Conservation (phyloP, 2,888 invertebrate genomes). For the Drosophila mimetica region DNA sequence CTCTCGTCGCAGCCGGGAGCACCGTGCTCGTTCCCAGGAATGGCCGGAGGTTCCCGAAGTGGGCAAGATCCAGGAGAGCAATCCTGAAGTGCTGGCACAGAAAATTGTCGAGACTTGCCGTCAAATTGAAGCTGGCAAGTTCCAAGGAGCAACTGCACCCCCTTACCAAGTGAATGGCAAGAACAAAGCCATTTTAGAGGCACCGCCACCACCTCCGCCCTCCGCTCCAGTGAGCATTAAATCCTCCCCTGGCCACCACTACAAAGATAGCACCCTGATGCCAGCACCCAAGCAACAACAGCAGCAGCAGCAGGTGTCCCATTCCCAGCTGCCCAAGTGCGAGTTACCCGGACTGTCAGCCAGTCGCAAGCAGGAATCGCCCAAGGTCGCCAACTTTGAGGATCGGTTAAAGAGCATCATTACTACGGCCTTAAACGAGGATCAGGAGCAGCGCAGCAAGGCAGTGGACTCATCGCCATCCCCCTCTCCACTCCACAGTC, state of each 20-base stretch:
- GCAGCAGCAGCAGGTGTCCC: slow-evolving; percentile 53
- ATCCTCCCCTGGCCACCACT: slow-evolving; percentile 43
- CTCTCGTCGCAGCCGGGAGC: slow-evolving; percentile 88
- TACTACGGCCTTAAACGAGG: slow-evolving; percentile 93
- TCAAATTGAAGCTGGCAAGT: slow-evolving; percentile 94
- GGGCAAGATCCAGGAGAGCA: slow-evolving; percentile 95
- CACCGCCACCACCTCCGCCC: neutral
- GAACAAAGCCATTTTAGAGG: slow-evolving; percentile 14
- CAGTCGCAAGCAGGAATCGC: slow-evolving; percentile 87
- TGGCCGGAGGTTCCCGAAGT: slow-evolving; percentile 96
- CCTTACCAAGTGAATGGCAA: slow-evolving; percentile 42
- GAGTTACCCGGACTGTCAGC: slow-evolving; percentile 67
- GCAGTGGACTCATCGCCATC: slow-evolving; percentile 58
- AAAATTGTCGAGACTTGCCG: slow-evolving; percentile 95
- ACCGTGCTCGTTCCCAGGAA: slow-evolving; percentile 92
- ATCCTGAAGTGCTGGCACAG: slow-evolving; percentile 94
- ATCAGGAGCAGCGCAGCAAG: slow-evolving; percentile 86
- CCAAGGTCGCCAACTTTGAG: slow-evolving; percentile 94
- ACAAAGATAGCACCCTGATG: slow-evolving; percentile 83
- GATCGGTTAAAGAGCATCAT: slow-evolving; percentile 95
- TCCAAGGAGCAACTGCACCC: slow-evolving; percentile 64
- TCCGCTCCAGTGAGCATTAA: slow-evolving; percentile 31
- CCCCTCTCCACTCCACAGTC: slow-evolving; percentile 59
- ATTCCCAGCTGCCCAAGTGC: slow-evolving; percentile 73
- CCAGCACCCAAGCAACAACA: slow-evolving; percentile 81